Evolutionary conservation across 2,113 vertebrate genomes (phyloP).

Genomic region (Mohoua ochrocephala): DNA sequence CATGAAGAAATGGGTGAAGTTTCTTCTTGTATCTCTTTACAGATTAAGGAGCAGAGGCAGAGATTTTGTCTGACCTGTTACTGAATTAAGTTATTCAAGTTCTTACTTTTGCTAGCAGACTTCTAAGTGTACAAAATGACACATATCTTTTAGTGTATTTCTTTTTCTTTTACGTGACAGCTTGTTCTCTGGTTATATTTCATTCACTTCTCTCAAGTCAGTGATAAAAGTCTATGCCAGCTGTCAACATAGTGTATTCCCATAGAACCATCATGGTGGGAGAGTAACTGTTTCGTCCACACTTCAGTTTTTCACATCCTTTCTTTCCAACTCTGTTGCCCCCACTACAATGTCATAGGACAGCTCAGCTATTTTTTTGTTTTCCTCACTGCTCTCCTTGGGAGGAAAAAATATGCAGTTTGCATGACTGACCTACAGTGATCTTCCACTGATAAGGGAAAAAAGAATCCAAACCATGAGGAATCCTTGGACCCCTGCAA

Average conservation of each 20-base stretch:
- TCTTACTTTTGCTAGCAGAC: not conserved
- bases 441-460: not conserved
- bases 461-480: not conserved
- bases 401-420: not conserved
- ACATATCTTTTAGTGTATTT: not conserved
- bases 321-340: not conserved
- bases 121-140: not conserved
- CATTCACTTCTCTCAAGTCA: not conserved
- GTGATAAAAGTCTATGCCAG: not conserved
- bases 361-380: not conserved
- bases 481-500: not conserved
- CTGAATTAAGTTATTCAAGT: not conserved
- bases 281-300: not conserved
- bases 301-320: not conserved
- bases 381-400: not conserved
- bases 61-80: not conserved
- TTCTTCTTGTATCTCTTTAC: not conserved
- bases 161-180: not conserved
- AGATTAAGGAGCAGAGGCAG: not conserved
- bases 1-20: not conserved
- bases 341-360: not conserved
- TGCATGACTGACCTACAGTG: not conserved
- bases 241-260: not conserved
- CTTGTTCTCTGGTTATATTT: not conserved
- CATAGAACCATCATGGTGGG: not conserved